A percentile compares a stretch with the other conserved stretches of the same genome.
Evolutionary conservation across 2,888 invertebrate species (phyloP).

Genomic region (Thymelicus sylvestris): DNA sequence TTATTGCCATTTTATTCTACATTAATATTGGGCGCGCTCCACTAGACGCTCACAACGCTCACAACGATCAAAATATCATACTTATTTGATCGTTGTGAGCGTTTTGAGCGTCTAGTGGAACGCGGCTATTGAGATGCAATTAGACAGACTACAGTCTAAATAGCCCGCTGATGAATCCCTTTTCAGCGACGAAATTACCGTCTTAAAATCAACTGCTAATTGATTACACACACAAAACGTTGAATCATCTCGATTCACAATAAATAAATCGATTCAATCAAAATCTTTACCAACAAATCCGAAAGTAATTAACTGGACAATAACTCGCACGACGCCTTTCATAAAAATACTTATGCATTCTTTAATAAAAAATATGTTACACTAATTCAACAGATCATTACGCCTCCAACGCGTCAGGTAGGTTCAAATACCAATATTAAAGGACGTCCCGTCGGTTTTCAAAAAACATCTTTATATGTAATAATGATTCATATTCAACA

Average conservation of each 20-base stretch:
- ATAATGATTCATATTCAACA: conserved; percentile 65
- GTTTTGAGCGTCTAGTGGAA: too few species aligned
- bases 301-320: conserved; percentile 55
- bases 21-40: too few species aligned
- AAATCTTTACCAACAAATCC: conserved; percentile 47
- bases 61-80: too few species aligned
- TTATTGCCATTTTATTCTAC: too few species aligned
- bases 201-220: neutral
- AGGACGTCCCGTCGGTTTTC: conserved; percentile 58
- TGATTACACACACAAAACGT: conserved; percentile 23
- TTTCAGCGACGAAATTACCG: neutral
- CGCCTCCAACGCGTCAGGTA: conserved; percentile 68
- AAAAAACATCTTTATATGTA: conserved; percentile 57
- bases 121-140: neutral
- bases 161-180: too few species aligned
- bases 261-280: conserved; percentile 44
- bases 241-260: conserved; percentile 36
- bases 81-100: too few species aligned
- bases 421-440: conserved; percentile 54
- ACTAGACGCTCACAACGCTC: too few species aligned
- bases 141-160: neutral
- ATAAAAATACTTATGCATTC: conserved; percentile 24
- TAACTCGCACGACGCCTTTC: conserved; percentile 38
- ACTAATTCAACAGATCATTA: conserved; percentile 66
- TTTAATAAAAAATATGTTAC: conserved; percentile 49